Evolutionary conservation across 2,797 vertebrate species (phyloP), one percentile per base, ranked within the genome.

Genomic region (Anas bahamensis): DNA sequence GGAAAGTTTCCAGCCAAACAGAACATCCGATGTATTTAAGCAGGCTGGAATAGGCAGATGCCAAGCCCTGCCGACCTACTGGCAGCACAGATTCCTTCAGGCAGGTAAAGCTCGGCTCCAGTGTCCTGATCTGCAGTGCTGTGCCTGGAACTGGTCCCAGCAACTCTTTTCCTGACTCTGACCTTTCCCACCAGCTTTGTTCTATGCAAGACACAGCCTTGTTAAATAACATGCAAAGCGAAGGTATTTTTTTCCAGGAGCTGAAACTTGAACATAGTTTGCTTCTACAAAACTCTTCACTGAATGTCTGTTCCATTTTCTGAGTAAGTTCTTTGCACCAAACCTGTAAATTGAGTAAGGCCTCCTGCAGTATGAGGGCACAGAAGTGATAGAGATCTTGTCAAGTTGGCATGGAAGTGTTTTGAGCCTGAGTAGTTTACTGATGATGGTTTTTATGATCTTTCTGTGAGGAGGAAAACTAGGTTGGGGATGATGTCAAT

Each of bases 281-380:
- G 60, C 42, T 79, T 79, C 48, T 87, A 7, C 28, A 53, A 42
- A 86, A 65, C 4, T 89, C 70, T 71, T 10, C 19, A 41, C 9
- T 56, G 48, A 70, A 44, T 4, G 10, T 44, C 77, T 61, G 28
- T 56, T 28, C 15, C 28, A 35, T 78, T 89, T 77, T 68, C 28
- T 15, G 17, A n/a, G 8, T 19, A 8, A 57, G n/a, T 56, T 74
- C 24, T 29, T 2, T 6, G 5, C 0, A 0, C 7, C 9, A 57
- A 21, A 37, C 28, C 66, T 42, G 3, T 52, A 10, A 8, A 4
- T 15, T 41, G 42, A 68, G 11, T 52, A 41, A 82, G 57, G 22
- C 11, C 13, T 83, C n/a, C 4, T 72, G 12, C 18, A 63, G 70
- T 17, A 87, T 50, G 33, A 22, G 71, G 78, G 26, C 7, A 13